Base-by-base conservation (phyloP, 2,888 invertebrate genomes). In the Actias luna region DNA sequence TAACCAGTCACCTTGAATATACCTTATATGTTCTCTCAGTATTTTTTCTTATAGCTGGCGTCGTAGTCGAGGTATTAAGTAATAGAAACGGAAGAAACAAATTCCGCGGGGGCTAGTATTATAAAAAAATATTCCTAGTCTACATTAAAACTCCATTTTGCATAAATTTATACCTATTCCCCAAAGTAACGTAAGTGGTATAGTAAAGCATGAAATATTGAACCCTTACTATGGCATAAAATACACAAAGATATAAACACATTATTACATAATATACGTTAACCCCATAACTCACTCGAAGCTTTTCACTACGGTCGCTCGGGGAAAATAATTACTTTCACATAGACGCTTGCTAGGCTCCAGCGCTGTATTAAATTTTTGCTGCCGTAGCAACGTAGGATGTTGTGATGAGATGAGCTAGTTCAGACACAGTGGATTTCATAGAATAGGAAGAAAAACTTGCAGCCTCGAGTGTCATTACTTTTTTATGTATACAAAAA, bases 401-500 rank as follows among this genome's bases (percentile, higher is more conserved):
- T 16, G 29, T 65, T 67, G 65, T 67, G 46, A 61, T 33, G 36
- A 25, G 58, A 61, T 58, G 42, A 22, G 39, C 22, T 29, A 29
- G 57, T 39, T 65, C 63, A 42, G 59, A 68, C 60, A 67, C 64
- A 69, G 70, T 62, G 58, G 62, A 63, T 72, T 68, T 67, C 63
- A 63, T 39, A 66, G 62, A 64, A 63, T 67, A 69, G 68, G 67
- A 66, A 67, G 69, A 69, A 75, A 46, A 42, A 5, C n/a, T n/a
- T n/a, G n/a, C n/a, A n/a, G n/a, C n/a, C n/a, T n/a, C n/a, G n/a
- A n/a, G n/a, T n/a, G n/a, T n/a, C n/a, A n/a, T n/a, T n/a, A n/a
- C n/a, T n/a, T n/a, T n/a, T n/a, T n/a, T n/a, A n/a, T n/a, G n/a
- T n/a, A n/a, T n/a, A n/a, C n/a, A n/a, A n/a, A n/a, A n/a, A n/a